Evolutionary conservation across 1,140 invertebrate genomes (phyloP).

Genomic region (Reticulitermes speratus): DNA sequence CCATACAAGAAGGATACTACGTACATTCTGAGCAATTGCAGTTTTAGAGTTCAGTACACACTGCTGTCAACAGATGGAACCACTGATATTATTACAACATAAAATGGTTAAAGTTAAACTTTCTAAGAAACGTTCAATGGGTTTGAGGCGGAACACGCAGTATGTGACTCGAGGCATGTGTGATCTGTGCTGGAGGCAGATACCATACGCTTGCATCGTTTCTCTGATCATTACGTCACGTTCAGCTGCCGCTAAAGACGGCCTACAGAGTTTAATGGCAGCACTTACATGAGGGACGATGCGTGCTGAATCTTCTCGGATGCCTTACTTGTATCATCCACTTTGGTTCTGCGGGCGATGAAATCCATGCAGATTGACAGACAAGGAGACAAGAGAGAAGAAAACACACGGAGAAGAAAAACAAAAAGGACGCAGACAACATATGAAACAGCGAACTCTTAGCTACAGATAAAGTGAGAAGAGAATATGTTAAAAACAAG

Average conservation of each 20-base stretch:
- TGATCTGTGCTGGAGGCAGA: no score
- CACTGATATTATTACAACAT: no score
- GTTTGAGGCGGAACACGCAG: no score
- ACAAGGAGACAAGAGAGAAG: conserved; percentile 31
- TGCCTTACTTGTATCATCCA: conserved; percentile 35
- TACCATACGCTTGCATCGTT: no score
- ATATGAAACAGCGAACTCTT: conserved; percentile 9
- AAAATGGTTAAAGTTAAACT: no score
- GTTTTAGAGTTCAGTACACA: no score
- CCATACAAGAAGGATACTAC: no score
- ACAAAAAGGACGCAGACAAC: not conserved
- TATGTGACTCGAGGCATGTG: no score
- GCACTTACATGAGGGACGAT: conserved; percentile 39
- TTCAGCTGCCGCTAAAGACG: not conserved
- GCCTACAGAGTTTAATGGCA: not conserved
- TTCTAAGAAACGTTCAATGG: no score
- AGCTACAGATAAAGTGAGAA: not conserved
- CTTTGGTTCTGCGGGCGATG: conserved; percentile 37
- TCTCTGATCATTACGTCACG: not conserved
- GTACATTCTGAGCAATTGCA: no score
- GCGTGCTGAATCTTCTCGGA: conserved; percentile 38
- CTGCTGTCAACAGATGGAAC: no score
- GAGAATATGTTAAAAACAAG: not conserved
- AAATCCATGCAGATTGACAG: conserved; percentile 27
- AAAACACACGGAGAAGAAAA: not conserved